Evolutionary conservation across 2,113 vertebrate genomes (phyloP).

Genomic region (Amia ocellicauda): DNA sequence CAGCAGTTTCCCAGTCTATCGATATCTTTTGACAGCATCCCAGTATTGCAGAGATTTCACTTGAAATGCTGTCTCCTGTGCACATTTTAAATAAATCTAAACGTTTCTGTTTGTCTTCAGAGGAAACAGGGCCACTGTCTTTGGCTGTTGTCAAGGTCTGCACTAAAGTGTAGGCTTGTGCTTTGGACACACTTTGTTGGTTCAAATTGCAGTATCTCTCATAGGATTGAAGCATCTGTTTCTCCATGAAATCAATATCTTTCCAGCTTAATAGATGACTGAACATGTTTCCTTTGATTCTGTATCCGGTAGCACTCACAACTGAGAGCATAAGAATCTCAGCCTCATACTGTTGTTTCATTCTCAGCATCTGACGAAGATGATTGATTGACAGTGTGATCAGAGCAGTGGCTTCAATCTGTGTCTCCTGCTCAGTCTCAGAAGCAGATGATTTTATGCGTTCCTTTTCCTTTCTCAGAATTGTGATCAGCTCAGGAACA

Average conservation of each 20-base stretch:
- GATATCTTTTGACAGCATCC: neutral
- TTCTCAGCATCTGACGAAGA: slow-evolving; percentile 37
- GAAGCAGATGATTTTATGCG: neutral
- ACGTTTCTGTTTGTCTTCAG: slow-evolving; percentile 39
- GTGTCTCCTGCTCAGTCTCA: slow-evolving; percentile 25
- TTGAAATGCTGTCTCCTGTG: slow-evolving; percentile 3
- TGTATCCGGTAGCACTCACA: slow-evolving; percentile 40
- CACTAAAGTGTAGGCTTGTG: slow-evolving; percentile 52
- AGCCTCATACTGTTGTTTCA: slow-evolving; percentile 31
- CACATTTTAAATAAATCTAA: slow-evolving; percentile 35
- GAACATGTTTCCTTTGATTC: slow-evolving; percentile 32
- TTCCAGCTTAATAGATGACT: slow-evolving; percentile 34
- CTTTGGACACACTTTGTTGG: slow-evolving; percentile 31
- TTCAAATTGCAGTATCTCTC: slow-evolving; percentile 43
- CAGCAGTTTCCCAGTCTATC: neutral
- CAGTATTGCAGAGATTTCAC: neutral
- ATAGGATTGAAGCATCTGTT: slow-evolving; percentile 23
- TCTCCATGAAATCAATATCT: slow-evolving; percentile 45
- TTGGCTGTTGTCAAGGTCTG: slow-evolving; percentile 35
- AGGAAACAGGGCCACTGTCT: neutral
- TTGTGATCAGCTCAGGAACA: slow-evolving; percentile 35
- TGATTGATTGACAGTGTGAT: slow-evolving; percentile 24
- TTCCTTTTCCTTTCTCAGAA: slow-evolving; percentile 27
- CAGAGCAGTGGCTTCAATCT: slow-evolving; percentile 31
- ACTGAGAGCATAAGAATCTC: slow-evolving; percentile 49